Base-by-base conservation (phyloP, 1,140 invertebrate genomes). In the Macrotrachela quadricornifera region DNA sequence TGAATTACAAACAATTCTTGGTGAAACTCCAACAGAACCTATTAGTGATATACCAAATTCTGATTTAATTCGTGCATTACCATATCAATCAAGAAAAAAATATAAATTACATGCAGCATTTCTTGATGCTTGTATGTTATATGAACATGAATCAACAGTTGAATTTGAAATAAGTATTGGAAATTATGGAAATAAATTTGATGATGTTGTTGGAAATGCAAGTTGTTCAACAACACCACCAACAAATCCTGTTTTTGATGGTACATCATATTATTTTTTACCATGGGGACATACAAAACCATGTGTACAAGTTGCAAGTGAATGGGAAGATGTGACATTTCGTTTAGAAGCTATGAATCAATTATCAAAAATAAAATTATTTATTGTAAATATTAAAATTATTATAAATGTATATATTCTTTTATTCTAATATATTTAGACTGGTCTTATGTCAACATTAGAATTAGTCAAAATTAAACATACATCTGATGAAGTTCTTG, bases 211-310 rank as follows among this genome's bases (percentile, higher is more conserved):
- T 8, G 59, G 64, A 13, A 72, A 72, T 3, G 69, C 65, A 57
- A 61, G 70, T 0, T 73, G 70, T 9, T 30, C 21, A 4, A 70
- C 69, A 9, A 73, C 71, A 14, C 72, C 73, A 58, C 72, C 72
- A 16, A 71, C 71, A 15, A 73, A 73, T 60, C 65, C 73, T n/a
- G 68, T 74, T 49, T 74, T 72, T 63, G 73, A 74, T 60, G 73
- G 73, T 14, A 68, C 63, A 56, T 63, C 66, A 57, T 74, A 74
- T 58, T 71, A 73, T 60, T 74, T 70, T 63, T 59, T 74, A 56
- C 72, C 73, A 1, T 74, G 72, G 72, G 67, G 61, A 18, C 62
- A 63, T n/a, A 65, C 62, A 38, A 71, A 72, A 55, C 73, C 72
- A 0, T 71, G 67, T 56, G 63, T 71, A 11, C 66, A 66, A 1